Evolutionary conservation across 2,113 vertebrate genomes (phyloP).

Genomic region (Callocephalon fimbriatum): DNA sequence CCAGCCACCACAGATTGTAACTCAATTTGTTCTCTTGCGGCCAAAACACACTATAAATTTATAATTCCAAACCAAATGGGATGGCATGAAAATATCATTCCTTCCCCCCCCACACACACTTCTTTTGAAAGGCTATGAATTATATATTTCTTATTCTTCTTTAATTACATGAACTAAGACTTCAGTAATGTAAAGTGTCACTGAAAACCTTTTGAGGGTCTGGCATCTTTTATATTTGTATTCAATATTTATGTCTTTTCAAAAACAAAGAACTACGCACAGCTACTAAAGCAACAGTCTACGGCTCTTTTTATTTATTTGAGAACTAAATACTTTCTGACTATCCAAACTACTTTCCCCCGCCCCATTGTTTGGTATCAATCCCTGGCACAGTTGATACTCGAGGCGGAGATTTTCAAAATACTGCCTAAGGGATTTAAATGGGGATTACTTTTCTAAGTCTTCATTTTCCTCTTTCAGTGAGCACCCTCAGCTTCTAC

Average conservation of each 20-base stretch:
- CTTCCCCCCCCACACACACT: neutral
- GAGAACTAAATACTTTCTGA: neutral
- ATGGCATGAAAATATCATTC: neutral
- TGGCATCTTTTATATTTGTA: neutral
- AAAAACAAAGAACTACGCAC: neutral
- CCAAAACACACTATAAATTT: neutral
- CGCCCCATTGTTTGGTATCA: neutral
- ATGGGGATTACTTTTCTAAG: constrained; percentile 47
- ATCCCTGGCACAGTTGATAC: neutral
- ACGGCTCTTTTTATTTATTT: neutral
- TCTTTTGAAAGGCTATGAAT: neutral
- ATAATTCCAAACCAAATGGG: neutral
- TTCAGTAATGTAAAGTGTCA: neutral
- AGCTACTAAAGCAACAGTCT: neutral
- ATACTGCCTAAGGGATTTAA: constrained; percentile 20
- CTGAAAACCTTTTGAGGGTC: neutral
- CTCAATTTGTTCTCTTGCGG: neutral
- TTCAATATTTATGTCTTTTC: neutral
- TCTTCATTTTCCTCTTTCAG: constrained; percentile 12
- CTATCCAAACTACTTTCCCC: neutral
- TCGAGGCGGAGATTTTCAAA: constrained; percentile 28
- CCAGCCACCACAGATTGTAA: neutral
- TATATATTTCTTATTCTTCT: neutral
- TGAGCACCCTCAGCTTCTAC: neutral
- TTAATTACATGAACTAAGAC: neutral